A percentile compares a stretch with the other conserved stretches of the same genome.
phyloP scores from a whole-genome alignment of 2,888 invertebrate species.

The Drosophila dives region DNA sequence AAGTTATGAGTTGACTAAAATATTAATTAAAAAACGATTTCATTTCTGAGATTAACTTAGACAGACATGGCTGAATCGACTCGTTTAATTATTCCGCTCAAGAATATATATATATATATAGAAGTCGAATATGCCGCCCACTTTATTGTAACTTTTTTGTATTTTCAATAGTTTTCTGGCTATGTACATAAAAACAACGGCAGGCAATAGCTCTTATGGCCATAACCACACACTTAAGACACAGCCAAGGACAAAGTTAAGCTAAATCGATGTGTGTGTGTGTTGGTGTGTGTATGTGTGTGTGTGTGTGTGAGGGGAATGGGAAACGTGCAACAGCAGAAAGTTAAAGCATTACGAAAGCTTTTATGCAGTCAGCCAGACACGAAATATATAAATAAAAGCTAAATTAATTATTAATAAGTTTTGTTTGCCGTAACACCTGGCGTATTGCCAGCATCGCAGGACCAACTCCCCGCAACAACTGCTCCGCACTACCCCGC shows the following conservation, averaged over 20 bases:
- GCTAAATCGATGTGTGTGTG: not conserved
- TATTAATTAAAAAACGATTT: rapidly evolving
- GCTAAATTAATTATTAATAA: conserved; percentile 71
- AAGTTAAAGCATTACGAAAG: conserved; percentile 34
- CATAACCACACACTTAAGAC: conserved; percentile 36
- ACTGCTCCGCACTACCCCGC: not conserved
- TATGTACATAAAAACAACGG: conserved; percentile 27
- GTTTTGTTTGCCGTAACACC: conserved; percentile 20
- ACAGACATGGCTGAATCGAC: not conserved
- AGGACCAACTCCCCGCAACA: not conserved
- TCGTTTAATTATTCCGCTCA: not conserved
- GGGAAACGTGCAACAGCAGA: conserved; percentile 4
- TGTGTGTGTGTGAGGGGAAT: not conserved
- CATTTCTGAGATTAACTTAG: not conserved
- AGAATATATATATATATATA: not conserved
- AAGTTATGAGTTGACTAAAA: not conserved
- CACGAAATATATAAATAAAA: conserved; percentile 48
- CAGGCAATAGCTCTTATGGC: conserved; percentile 52
- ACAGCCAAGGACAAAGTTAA: conserved; percentile 20
- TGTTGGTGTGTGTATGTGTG: not conserved
- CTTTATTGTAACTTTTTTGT: not conserved
- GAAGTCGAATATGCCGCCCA: not conserved
- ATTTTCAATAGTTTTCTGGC: not conserved
- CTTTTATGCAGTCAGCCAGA: conserved; percentile 45
- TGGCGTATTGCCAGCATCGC: conserved; percentile 39